phyloP scores from a whole-genome alignment of 1,140 invertebrate species.

The Oryctes rhinoceros region DNA sequence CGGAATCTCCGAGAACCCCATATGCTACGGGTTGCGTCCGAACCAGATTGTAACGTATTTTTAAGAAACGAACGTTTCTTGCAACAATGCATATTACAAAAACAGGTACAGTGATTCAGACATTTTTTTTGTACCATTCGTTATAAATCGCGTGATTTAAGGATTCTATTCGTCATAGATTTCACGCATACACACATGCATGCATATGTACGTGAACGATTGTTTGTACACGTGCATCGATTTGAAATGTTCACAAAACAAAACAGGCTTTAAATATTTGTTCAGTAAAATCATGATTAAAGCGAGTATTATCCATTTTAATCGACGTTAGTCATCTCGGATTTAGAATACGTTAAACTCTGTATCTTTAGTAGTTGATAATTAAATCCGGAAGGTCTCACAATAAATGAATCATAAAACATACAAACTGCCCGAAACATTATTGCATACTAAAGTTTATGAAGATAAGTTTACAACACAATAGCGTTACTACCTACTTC shows the following conservation, averaged over 20 bases:
- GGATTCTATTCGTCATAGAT: not conserved
- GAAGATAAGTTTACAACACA: no score
- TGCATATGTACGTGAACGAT: no score
- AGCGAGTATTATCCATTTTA: not conserved
- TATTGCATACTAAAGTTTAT: no score
- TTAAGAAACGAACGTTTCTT: not conserved
- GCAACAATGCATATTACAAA: not conserved
- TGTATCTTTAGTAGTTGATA: no score
- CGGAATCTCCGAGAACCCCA: conserved; percentile 16
- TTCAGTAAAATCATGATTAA: no score
- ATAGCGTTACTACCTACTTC: no score
- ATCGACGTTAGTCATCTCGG: not conserved
- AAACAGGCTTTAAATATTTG: not conserved
- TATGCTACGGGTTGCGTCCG: not conserved
- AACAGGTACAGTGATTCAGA: conserved; percentile 10
- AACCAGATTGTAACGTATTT: conserved; percentile 12
- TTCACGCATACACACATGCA: no score
- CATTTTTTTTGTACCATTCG: not conserved
- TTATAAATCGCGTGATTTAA: not conserved
- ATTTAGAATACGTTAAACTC: not conserved
- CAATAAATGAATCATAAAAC: no score
- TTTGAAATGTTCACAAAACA: not conserved
- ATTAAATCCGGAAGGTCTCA: no score
- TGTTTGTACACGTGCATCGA: not conserved
- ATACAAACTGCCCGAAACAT: no score